Evolutionary conservation across 2,797 vertebrate species (phyloP).

Genomic region (Loris lydekkerianus): DNA sequence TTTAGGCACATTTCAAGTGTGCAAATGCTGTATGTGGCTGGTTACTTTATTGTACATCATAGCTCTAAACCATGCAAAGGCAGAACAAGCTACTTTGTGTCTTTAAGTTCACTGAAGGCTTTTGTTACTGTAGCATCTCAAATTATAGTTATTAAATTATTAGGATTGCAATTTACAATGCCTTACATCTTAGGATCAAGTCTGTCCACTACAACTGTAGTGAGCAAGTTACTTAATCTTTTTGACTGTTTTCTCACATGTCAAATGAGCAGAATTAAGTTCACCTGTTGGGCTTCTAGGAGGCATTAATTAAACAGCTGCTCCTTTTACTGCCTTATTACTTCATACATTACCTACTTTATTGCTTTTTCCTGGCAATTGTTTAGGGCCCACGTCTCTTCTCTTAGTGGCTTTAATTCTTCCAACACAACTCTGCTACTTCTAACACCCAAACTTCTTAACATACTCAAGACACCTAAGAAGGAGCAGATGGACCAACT

Average conservation of each 20-base stretch:
- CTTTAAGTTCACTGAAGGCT: slow-evolving; percentile 35
- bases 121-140: slow-evolving; percentile 53
- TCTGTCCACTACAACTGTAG: neutral
- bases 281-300: neutral
- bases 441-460: slow-evolving; percentile 15
- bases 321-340: neutral
- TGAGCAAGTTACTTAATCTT: neutral
- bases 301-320: neutral
- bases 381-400: neutral
- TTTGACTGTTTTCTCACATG: slow-evolving; percentile 43
- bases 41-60: neutral
- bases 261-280: slow-evolving; percentile 49
- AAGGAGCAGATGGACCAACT: neutral
- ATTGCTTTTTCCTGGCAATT: slow-evolving; percentile 6
- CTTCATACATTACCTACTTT: neutral
- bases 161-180: slow-evolving; percentile 8
- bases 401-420: slow-evolving; percentile 24
- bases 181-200: neutral
- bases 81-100: slow-evolving; percentile 16
- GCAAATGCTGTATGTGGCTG: slow-evolving; percentile 29
- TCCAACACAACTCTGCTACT: neutral
- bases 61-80: neutral
- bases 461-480: slow-evolving; percentile 1
- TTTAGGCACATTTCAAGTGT: slow-evolving; percentile 48
- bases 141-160: slow-evolving; percentile 17